Evolutionary conservation across 2,797 vertebrate species (phyloP).

Genomic region (Columba guinea): DNA sequence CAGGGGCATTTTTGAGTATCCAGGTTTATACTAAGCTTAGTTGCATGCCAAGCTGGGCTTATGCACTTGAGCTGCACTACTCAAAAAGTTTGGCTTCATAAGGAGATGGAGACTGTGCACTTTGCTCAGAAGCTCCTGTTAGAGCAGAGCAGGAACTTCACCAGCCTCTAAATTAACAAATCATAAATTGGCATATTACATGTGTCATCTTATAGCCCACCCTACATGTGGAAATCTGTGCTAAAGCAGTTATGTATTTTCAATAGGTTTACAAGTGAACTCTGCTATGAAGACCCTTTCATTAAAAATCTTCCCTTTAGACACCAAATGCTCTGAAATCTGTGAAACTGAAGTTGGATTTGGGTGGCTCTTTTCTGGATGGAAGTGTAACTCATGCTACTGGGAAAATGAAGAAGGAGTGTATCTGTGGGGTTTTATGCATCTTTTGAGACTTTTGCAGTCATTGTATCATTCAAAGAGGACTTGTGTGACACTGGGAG

Average conservation of each 20-base stretch:
- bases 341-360: not conserved
- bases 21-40: not conserved
- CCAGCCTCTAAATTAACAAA: not conserved
- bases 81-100: not conserved
- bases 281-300: not conserved
- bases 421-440: rapidly evolving
- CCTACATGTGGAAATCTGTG: not conserved
- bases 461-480: not conserved
- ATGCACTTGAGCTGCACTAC: not conserved
- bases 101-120: rapidly evolving
- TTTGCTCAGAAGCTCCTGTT: not conserved
- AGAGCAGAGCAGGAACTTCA: not conserved
- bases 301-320: not conserved
- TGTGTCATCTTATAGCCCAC: not conserved
- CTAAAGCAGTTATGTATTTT: not conserved
- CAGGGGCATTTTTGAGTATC: not conserved
- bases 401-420: not conserved
- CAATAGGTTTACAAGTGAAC: not conserved
- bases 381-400: not conserved
- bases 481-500: not conserved
- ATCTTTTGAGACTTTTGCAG: not conserved
- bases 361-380: not conserved
- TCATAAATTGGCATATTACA: not conserved
- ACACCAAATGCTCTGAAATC: not conserved
- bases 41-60: not conserved